These are phyloP conservation scores for Stenurella melanura DNA, from an alignment of 2,888 invertebrate species.

Conservation along the genomic window DNA sequence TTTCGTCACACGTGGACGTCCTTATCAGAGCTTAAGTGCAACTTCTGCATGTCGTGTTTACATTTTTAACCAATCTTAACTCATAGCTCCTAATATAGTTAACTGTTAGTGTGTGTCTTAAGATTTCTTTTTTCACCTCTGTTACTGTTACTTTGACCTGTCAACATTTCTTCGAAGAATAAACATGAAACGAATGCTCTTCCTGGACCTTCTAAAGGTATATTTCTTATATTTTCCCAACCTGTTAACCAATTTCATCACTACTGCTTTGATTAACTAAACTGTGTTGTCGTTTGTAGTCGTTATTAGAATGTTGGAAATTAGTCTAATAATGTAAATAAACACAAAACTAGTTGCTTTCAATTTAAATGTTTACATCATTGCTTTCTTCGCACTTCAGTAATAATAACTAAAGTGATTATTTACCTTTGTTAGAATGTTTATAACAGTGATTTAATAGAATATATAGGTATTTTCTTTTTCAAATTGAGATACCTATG, in stretches of 20 bases:
- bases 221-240: constrained; percentile 10
- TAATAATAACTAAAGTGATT: not conserved
- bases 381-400: not conserved
- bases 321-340: not conserved
- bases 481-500: not conserved
- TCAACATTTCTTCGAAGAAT: constrained; percentile 58
- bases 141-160: constrained; percentile 38
- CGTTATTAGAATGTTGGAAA: not conserved
- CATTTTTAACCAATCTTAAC: constrained; percentile 39
- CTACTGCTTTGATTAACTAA: not conserved
- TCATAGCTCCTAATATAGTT: constrained; percentile 26
- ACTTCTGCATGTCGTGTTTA: constrained; percentile 53
- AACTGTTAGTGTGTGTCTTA: constrained; percentile 34
- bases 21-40: constrained; percentile 40
- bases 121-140: constrained; percentile 26
- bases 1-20: constrained; percentile 68
- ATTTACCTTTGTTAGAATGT: not conserved
- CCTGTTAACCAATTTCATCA: not conserved
- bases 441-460: not conserved
- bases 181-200: constrained; percentile 54
- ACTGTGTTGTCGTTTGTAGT: not conserved
- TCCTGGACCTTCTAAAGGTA: constrained; percentile 61
- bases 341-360: not conserved
- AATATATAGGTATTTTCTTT: not conserved
- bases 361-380: not conserved